Evolutionary conservation across 2,888 invertebrate genomes (phyloP).

Genomic region (Pristionchus japonicus): DNA sequence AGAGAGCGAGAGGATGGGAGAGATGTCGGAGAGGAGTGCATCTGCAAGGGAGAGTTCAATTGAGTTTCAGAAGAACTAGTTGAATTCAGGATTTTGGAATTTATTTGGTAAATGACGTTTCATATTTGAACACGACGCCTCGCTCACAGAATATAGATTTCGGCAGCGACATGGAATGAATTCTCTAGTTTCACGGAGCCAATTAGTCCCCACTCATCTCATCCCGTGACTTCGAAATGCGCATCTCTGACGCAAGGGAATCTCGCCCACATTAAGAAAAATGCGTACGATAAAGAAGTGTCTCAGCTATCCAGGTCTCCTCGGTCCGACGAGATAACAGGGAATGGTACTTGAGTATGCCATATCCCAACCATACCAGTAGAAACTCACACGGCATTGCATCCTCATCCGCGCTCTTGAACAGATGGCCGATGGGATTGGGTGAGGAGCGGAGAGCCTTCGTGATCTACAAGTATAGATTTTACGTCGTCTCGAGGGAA

Average conservation of each 20-base stretch:
- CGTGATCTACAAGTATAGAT: conserved; percentile 12
- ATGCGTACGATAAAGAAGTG: background rate
- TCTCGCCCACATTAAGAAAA: background rate
- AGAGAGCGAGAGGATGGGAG: background rate
- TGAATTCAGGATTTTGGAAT: too few relatives aligned
- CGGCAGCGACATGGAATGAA: too few relatives aligned
- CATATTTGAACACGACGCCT: too few relatives aligned
- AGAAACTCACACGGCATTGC: conserved; percentile 37
- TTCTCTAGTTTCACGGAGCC: background rate
- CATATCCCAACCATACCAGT: background rate
- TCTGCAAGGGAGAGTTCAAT: conserved; percentile 37
- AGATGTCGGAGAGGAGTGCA: background rate
- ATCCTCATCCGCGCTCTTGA: conserved; percentile 1
- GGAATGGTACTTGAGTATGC: background rate
- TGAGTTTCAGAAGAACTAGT: too few relatives aligned
- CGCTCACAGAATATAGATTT: background rate
- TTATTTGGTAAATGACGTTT: too few relatives aligned
- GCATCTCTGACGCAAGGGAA: background rate
- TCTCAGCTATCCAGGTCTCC: background rate
- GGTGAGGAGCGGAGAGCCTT: conserved; percentile 20
- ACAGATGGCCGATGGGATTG: conserved; percentile 24
- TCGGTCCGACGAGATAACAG: too few relatives aligned
- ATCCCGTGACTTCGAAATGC: background rate
- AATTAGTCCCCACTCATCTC: background rate
- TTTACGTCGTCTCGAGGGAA: background rate